Conservation (phyloP, 2,113 vertebrate genomes). For the Hippotragus niger region DNA sequence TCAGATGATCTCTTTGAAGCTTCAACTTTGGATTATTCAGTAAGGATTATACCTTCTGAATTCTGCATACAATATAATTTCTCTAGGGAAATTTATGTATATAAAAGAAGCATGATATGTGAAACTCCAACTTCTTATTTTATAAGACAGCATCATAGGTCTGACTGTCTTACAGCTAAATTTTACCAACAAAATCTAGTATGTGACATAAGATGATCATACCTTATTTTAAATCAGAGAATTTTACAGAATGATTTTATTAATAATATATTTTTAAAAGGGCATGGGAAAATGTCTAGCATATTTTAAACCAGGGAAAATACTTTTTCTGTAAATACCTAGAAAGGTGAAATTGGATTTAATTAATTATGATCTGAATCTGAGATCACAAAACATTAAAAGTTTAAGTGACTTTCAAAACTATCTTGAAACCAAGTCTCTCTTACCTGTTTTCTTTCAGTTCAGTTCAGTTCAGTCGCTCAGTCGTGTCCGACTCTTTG, state of each 20-base stretch:
- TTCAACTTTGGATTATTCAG: neutral
- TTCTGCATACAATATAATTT: neutral
- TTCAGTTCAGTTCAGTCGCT: too few species aligned
- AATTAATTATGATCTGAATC: neutral
- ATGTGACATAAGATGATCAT: neutral
- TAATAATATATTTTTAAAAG: neutral
- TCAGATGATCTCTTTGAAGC: neutral
- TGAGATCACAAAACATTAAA: neutral
- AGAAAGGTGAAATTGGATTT: neutral
- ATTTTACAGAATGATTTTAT: neutral
- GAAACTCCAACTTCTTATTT: neutral
- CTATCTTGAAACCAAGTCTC: neutral
- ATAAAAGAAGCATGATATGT: neutral
- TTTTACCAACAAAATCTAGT: neutral
- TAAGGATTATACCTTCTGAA: neutral
- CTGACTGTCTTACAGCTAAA: neutral
- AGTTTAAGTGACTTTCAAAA: neutral
- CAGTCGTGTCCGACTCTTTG: too few species aligned
- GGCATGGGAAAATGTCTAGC: neutral
- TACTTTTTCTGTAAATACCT: neutral
- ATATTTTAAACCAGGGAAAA: neutral
- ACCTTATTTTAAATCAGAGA: neutral
- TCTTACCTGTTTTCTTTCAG: neutral
- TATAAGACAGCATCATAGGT: neutral
- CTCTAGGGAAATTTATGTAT: neutral